Conservation (phyloP, 2,113 vertebrate species). For the Colaptes auratus region DNA sequence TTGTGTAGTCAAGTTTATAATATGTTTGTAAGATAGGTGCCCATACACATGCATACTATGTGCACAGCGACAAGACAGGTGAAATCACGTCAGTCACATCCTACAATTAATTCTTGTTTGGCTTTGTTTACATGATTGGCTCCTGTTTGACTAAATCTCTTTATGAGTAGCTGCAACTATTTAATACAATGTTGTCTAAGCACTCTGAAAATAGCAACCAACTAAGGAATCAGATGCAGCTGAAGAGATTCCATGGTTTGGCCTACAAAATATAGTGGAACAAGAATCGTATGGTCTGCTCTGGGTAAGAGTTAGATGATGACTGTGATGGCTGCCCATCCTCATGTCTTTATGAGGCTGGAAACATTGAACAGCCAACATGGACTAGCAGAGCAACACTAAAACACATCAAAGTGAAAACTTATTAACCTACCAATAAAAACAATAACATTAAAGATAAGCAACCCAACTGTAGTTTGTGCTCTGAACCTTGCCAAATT, state of each 20-base stretch:
- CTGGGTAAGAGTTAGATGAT: neutral
- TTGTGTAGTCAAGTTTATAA: neutral
- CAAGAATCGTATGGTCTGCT: neutral
- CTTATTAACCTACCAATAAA: slow-evolving; percentile 15
- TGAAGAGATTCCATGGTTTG: neutral
- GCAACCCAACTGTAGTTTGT: neutral
- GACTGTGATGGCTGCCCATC: neutral
- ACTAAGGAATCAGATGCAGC: neutral
- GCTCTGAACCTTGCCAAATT: slow-evolving; percentile 55
- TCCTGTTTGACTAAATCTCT: neutral
- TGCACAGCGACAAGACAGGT: neutral
- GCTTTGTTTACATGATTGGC: neutral
- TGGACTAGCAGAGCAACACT: neutral
- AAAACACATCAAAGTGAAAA: slow-evolving; percentile 2
- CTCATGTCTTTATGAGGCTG: neutral
- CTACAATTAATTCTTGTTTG: neutral
- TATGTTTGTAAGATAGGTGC: neutral
- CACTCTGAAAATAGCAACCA: neutral
- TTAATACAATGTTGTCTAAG: neutral
- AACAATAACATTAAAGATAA: slow-evolving; percentile 40
- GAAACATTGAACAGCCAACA: neutral
- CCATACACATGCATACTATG: neutral
- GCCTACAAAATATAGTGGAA: neutral
- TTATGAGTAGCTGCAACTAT: neutral
- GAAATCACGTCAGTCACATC: neutral